Base-by-base conservation (phyloP, 2,888 invertebrate genomes). In the Cyclophora punctaria region DNA sequence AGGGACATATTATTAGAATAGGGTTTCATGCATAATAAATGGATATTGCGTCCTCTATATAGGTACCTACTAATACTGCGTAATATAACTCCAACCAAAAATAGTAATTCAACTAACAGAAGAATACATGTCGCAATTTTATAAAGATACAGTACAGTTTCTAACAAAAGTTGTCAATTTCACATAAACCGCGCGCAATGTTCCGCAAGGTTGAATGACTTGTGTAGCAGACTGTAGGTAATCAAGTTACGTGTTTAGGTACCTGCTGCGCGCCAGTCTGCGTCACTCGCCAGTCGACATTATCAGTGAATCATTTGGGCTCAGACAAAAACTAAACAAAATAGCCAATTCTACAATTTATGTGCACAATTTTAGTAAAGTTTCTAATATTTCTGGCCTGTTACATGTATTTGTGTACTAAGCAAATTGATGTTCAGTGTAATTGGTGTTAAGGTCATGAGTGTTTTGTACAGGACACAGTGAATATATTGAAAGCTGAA, bases 401-500 rank as follows among this genome's bases (percentile, higher is more conserved):
- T 20, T 20, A 20, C 20, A 20, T 20, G 20, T 20, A 20, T 20
- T 20, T 20, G 20, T 20, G 20, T 20, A 20, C 20, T 20, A 20
- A 34, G 5, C 37, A 34, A 44, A 44, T 34, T 33, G 3, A 3
- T 42, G 6, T 44, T 34, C 3, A 43, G 33, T 33, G 34, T 5
- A 37, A 37, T 37, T 37, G 37, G 44, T 48, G 37, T 55, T 53
- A 37, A 37, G 37, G 37, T 37, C 37, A 34, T 44, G 44, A 44
- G 6, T 33, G 20, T 34, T 48, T 70, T 72, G 48, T 57, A 44
- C 51, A 97, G 94, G 99, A 99, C 78, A 96, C 96, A 2, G 94
- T 98, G 84, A 96, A 95, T 71, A 93, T 97, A 63, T 92, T 99
- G 90, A 99, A 98, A 86, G 92, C 96, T 45, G 98, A 98, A 89